Evolutionary conservation across 2,113 vertebrate genomes (phyloP), one percentile per base, ranked within the genome.

Genomic region (Xiphophorus hellerii): DNA sequence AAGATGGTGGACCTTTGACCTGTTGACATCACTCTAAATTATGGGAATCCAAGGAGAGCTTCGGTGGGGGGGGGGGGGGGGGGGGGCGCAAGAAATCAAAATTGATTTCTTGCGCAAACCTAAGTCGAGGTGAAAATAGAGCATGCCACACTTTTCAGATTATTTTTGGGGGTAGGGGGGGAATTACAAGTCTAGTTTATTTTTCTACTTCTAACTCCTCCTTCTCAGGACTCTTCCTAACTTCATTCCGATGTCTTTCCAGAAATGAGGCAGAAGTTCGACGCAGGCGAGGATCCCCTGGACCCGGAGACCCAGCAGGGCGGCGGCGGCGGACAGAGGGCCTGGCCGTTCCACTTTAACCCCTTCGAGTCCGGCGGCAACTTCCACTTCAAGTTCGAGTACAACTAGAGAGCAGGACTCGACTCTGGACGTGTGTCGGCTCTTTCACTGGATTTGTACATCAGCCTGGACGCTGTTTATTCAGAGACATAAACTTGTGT

Each of bases 261-360:
- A 96, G 95, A 96, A 86, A 95, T 95, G 95, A 92, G 96, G 51
- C 94, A 96, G 92, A 96, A 96, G 85, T 95, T 96, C 4, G 96
- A 96, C n/a, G 92, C 92, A 0, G 96, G 96, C 0, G 96, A 96
- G 62, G 96, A 96, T 73, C 96, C 96, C 0, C 84, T 96, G 80
- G 96, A 96, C 85, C 96, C 96, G 0, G 96, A 96, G 69, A 96
- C 88, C 77, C 94, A 96, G 89, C 96, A 96, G 73, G 94, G 94
- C 0, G 94, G 93, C 0, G 93, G 92, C 9, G 77, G 78, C 3
- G 92, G 93, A 12, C 91, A 92, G 0, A 92, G 93, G 17, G 84
- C 86, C 44, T 96, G 95, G 95, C 94, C 95, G 8, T 95, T 94
- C 22, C 93, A 94, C 74, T 96, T 96, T 81, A 95, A 96, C 90